Conservation (phyloP, 2,113 vertebrate genomes). For the Rhombomys opimus region DNA sequence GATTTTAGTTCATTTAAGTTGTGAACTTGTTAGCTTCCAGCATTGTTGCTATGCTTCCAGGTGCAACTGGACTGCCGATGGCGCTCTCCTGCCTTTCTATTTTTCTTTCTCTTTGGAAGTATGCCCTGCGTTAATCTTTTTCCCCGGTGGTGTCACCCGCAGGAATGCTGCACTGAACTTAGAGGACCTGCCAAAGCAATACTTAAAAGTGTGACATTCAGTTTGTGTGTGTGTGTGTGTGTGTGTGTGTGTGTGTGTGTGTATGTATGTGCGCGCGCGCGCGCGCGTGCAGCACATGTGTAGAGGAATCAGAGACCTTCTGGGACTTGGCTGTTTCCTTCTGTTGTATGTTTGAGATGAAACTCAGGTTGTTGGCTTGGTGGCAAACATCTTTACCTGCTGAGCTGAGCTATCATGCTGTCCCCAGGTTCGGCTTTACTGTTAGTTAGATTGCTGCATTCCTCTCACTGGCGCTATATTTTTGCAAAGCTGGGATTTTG, state of each 20-base stretch:
- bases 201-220: not conserved
- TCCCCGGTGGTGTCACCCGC: not conserved
- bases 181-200: not conserved
- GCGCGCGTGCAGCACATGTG: not conserved
- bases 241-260: not conserved
- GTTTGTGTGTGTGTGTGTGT: not conserved
- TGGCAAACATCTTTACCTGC: not conserved
- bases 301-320: not conserved
- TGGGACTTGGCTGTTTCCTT: not conserved
- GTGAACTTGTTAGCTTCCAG: not conserved
- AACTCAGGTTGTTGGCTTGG: not conserved
- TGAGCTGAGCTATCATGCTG: not conserved
- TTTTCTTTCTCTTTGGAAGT: not conserved
- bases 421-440: not conserved
- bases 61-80: not conserved
- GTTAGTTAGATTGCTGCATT: not conserved
- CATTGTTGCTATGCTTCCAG: not conserved
- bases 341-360: not conserved
- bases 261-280: not conserved
- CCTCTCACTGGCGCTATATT: not conserved
- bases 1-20: not conserved
- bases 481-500: constrained; percentile 51
- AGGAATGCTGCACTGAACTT: not conserved
- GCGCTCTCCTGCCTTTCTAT: not conserved
- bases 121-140: not conserved